Base-by-base conservation (phyloP, 1,140 invertebrate species). In the Idris sp. region DNA sequence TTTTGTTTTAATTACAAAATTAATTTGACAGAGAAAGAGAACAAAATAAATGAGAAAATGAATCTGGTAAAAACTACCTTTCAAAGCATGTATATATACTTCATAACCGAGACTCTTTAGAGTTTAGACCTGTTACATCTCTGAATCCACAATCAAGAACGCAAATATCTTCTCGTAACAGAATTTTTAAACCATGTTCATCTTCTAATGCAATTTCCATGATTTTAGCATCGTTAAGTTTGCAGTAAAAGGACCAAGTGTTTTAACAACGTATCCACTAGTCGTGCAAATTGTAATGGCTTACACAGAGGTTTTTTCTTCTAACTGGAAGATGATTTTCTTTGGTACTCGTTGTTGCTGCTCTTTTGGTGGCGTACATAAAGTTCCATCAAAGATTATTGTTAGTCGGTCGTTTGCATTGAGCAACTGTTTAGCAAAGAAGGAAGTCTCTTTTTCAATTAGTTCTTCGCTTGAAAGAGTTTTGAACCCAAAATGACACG, bases 141-240 rank as follows among this genome's bases (percentile, higher is more conserved):
- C 77, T 36, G 44, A 80, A 82, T 11, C 81, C 77, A 22, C 79
- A 56, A 40, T 82, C 78, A 19, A 80, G 48, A 41, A 79, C 25
- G 38, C 77, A 75, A 38, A 72, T 48, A 48, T 81, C 43, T 33
- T 38, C 16, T 54, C 49, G 6, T 19, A 78, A 22, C 9, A 72
- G 26, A 15, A 11, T 36, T 8, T 14, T 18, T 7, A 77, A 7
- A 28, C 48, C 40, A 22, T 48, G 38, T 16, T 33, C 26, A 40
- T 65, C 40, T 6, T 11, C 14, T 9, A 36, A 30, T 14, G 15
- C 15, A 6, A 15, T 0, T 5, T 14, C 7, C 5, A 44, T 7
- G 2, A 44, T 44, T 11, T 15, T 5, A 15, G 33, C 13, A 28
- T 44, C 22, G 7, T 44, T 25, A n/a, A 1, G 14, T 31, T 44